A percentile compares a stretch with the other conserved stretches of the same genome.
These are phyloP conservation scores for Nemotelus pantherinus DNA, from an alignment of 2,888 invertebrate genomes.

Conservation along the genomic window DNA sequence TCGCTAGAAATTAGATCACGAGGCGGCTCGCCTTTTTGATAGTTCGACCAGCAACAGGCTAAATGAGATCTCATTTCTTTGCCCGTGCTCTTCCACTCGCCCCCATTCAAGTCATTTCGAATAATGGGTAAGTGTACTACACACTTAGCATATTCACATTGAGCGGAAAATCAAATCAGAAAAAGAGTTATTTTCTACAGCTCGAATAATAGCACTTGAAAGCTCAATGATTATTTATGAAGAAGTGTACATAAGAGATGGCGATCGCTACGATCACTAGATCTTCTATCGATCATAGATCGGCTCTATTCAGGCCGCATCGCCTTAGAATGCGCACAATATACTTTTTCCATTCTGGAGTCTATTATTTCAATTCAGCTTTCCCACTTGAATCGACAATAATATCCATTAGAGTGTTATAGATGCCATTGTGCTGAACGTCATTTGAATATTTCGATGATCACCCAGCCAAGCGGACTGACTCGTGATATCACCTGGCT, in stretches of 20 bases:
- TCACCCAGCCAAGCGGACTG: neutral
- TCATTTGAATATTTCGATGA: conserved; percentile 42
- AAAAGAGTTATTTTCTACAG: conserved; percentile 35
- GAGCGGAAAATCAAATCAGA: conserved; percentile 25
- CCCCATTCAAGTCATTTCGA: conserved; percentile 22
- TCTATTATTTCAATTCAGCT: conserved; percentile 44
- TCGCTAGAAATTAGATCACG: conserved; percentile 39
- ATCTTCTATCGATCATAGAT: conserved; percentile 35
- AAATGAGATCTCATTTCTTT: conserved; percentile 34
- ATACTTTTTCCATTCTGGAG: conserved; percentile 1
- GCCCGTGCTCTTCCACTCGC: neutral
- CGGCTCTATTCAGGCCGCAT: conserved; percentile 2
- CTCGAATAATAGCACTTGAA: conserved; percentile 42
- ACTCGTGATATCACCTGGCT: neutral
- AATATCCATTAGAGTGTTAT: conserved; percentile 43
- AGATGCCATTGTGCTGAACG: conserved; percentile 36
- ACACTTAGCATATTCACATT: conserved; percentile 35
- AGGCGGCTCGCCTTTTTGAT: conserved; percentile 22
- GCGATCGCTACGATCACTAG: conserved; percentile 21
- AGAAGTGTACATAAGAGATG: conserved; percentile 2
- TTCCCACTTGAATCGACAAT: conserved; percentile 41
- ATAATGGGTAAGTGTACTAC: conserved; percentile 35
- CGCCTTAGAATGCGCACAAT: conserved; percentile 12
- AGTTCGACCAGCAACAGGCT: neutral
- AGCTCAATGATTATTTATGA: conserved; percentile 43